Percentiles rank a stretch among this genome's conserved stretches.
phyloP scores from a whole-genome alignment of 2,888 invertebrate species.

The Diploptera punctata region DNA sequence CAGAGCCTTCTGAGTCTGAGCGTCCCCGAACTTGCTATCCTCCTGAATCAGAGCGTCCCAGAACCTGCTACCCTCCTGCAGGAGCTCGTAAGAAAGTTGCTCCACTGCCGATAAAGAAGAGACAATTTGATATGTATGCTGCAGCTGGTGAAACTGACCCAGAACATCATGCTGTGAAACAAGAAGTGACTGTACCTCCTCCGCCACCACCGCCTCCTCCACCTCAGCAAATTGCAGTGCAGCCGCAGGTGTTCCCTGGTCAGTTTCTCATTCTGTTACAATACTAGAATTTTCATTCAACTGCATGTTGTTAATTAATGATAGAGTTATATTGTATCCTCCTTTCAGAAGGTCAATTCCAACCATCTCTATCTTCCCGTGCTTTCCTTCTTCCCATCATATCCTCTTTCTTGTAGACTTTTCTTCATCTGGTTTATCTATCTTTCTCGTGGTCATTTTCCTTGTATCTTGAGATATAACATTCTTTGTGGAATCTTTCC shows the following conservation, averaged over 20 bases:
- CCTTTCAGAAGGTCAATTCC: no score
- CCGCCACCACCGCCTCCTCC: not conserved
- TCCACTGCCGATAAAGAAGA: not conserved
- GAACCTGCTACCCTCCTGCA: conserved; percentile 8
- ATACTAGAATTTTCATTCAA: no score
- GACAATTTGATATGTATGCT: not conserved
- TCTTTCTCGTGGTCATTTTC: no score
- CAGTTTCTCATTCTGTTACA: no score
- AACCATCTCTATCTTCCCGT: no score
- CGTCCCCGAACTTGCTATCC: not conserved
- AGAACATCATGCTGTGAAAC: not conserved
- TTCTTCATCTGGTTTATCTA: no score
- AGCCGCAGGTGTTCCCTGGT: conserved; percentile 1
- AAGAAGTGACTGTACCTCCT: not conserved
- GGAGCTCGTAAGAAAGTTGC: conserved; percentile 37
- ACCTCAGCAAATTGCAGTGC: not conserved
- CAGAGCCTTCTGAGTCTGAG: not conserved
- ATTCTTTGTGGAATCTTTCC: no score
- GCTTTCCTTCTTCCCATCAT: no score
- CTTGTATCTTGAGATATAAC: no score
- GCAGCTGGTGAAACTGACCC: not conserved
- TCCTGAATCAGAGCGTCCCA: not conserved
- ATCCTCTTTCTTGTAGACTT: no score
- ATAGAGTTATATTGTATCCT: no score
- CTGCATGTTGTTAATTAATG: no score